phyloP scores from a whole-genome alignment of 1,140 invertebrate species.

The Trinorchestia longiramus region DNA sequence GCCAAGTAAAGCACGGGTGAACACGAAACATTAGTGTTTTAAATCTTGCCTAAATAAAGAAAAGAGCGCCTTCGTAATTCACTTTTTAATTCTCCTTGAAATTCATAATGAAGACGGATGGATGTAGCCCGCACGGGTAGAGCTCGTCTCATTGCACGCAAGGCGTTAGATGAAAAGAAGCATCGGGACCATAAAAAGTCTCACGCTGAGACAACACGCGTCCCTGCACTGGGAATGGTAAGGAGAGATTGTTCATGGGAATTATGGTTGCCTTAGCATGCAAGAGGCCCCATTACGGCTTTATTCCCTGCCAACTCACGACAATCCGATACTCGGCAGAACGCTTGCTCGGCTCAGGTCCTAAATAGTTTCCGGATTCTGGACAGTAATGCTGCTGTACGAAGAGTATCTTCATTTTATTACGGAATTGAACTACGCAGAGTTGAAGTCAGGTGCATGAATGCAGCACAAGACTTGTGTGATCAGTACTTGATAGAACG shows the following conservation, averaged over 20 bases:
- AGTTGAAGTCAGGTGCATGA: too few relatives aligned
- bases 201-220: conserved; percentile 41
- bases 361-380: conserved; percentile 29
- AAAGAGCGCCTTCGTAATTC: conserved; percentile 4
- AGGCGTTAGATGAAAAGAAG: not conserved
- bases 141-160: conserved; percentile 25
- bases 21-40: not conserved
- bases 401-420: not conserved
- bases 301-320: not conserved
- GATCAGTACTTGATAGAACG: too few relatives aligned
- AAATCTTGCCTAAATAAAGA: not conserved
- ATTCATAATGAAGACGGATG: conserved; percentile 42
- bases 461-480: too few relatives aligned
- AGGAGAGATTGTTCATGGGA: conserved; percentile 33
- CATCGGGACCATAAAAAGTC: conserved; percentile 7
- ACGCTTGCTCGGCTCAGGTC: not conserved
- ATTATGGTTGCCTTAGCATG: conserved; percentile 44
- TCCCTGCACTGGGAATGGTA: conserved; percentile 29
- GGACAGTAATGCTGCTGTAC: not conserved
- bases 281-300: conserved; percentile 37
- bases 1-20: conserved; percentile 19
- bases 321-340: not conserved
- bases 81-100: conserved; percentile 38
- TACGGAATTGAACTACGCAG: not conserved
- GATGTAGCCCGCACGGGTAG: not conserved